Evolutionary conservation across 2,113 vertebrate genomes (phyloP).

Genomic region (Haemorhous mexicanus): DNA sequence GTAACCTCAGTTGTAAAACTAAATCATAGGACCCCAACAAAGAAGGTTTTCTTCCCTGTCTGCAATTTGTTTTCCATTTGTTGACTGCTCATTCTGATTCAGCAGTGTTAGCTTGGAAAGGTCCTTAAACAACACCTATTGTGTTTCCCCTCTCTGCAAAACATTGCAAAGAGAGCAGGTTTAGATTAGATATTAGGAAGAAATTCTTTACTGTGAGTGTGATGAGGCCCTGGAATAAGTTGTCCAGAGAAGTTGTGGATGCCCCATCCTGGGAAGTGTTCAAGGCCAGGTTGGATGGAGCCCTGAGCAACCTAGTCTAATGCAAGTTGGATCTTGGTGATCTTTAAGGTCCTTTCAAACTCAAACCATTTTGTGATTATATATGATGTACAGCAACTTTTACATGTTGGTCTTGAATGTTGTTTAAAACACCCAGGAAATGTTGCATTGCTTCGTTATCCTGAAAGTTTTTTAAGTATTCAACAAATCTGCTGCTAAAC

Average conservation of each 20-base stretch:
- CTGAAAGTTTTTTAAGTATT: not conserved
- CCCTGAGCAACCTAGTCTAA: not conserved
- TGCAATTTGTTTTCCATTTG: not conserved
- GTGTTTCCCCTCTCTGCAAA: not conserved
- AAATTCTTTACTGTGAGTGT: not conserved
- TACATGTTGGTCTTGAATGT: not conserved
- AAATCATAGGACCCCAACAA: not conserved
- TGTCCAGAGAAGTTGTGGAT: not conserved
- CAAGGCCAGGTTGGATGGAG: not conserved
- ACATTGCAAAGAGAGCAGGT: not conserved
- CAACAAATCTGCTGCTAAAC: not conserved
- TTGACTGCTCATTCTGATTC: not conserved
- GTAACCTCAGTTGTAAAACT: not conserved
- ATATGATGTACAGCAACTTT: not conserved
- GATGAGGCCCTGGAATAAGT: not conserved
- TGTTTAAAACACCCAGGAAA: not conserved
- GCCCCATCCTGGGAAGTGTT: not conserved
- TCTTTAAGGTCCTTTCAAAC: not conserved
- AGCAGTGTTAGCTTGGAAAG: not conserved
- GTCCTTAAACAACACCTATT: not conserved
- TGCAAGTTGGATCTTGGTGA: not conserved
- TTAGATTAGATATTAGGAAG: not conserved
- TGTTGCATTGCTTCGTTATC: not conserved
- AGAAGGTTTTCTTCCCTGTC: not conserved
- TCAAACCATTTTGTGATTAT: not conserved